These are phyloP conservation scores for Prinia subflava DNA, from an alignment of 2,113 vertebrate genomes.

Conservation along the genomic window DNA sequence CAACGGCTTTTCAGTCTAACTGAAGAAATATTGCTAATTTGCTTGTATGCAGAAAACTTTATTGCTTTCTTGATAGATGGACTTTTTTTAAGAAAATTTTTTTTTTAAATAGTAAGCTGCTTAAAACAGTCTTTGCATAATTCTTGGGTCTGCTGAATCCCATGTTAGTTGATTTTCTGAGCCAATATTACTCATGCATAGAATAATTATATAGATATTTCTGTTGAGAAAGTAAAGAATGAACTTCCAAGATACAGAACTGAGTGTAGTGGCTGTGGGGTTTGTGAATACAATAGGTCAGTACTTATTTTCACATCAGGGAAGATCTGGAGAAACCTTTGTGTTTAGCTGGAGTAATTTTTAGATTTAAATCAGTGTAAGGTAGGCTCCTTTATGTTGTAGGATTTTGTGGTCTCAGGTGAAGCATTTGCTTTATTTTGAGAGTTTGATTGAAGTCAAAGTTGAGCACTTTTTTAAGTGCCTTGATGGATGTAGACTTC, in stretches of 20 bases:
- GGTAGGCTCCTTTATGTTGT: neutral
- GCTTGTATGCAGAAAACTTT: neutral
- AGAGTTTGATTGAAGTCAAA: neutral
- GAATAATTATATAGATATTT: conserved; percentile 26
- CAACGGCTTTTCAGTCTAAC: neutral
- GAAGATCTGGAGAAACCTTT: neutral
- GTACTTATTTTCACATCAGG: neutral
- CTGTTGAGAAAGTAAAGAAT: neutral
- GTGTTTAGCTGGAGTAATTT: neutral
- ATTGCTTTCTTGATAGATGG: neutral
- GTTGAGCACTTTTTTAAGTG: neutral
- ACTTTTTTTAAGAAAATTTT: neutral
- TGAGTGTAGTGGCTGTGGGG: neutral
- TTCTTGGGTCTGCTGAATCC: conserved; percentile 25
- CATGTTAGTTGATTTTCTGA: conserved; percentile 28
- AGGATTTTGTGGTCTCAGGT: neutral
- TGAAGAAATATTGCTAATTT: neutral
- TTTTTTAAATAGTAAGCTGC: conserved; percentile 37
- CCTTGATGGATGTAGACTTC: neutral
- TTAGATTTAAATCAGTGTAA: neutral
- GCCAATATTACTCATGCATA: neutral
- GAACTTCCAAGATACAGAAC: neutral
- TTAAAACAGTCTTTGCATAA: conserved; percentile 51
- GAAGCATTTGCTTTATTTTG: neutral
- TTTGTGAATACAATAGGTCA: neutral